Percentiles rank a stretch among this genome's conserved stretches.
phyloP scores from a whole-genome alignment of 2,888 invertebrate genomes.

The Nomada ruficornis region DNA sequence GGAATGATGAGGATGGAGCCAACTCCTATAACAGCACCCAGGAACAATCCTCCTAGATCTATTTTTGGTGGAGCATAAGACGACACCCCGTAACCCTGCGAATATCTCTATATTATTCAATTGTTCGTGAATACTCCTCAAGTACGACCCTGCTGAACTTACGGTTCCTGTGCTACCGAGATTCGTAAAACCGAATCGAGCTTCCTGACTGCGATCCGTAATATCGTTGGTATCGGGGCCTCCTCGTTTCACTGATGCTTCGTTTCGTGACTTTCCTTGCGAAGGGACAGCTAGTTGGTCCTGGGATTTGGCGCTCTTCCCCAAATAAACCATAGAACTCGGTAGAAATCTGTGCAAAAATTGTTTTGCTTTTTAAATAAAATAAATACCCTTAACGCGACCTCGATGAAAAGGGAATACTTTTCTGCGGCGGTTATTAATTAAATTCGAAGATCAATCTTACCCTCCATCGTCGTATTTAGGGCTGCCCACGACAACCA shows the following conservation, averaged over 20 bases:
- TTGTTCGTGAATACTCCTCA: neutral
- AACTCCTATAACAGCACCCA: slow-evolving; percentile 92
- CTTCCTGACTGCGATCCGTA: slow-evolving; percentile 79
- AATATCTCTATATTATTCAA: neutral
- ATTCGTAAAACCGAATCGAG: slow-evolving; percentile 83
- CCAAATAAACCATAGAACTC: slow-evolving; percentile 80
- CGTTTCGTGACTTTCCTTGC: slow-evolving; percentile 70
- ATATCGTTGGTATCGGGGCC: slow-evolving; percentile 71
- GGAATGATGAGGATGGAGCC: slow-evolving; percentile 93
- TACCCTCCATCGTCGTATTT: slow-evolving; percentile 81
- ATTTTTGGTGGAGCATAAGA: slow-evolving; percentile 91
- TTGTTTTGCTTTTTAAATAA: neutral
- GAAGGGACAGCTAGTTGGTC: slow-evolving; percentile 80
- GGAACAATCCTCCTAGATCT: slow-evolving; percentile 92
- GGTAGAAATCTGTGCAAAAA: slow-evolving; percentile 83
- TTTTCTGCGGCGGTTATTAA: too few relatives aligned
- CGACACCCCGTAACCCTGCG: slow-evolving; percentile 85
- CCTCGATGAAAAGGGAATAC: neutral
- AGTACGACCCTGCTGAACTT: slow-evolving; percentile 47
- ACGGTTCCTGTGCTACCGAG: slow-evolving; percentile 81
- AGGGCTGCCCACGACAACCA: slow-evolving; percentile 73
- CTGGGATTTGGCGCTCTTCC: slow-evolving; percentile 75
- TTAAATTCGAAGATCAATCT: slow-evolving; percentile 45
- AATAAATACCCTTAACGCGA: neutral
- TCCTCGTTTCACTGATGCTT: slow-evolving; percentile 66